Evolutionary conservation across 1,140 invertebrate genomes (phyloP).

Genomic region (Trichonephila clavipes): DNA sequence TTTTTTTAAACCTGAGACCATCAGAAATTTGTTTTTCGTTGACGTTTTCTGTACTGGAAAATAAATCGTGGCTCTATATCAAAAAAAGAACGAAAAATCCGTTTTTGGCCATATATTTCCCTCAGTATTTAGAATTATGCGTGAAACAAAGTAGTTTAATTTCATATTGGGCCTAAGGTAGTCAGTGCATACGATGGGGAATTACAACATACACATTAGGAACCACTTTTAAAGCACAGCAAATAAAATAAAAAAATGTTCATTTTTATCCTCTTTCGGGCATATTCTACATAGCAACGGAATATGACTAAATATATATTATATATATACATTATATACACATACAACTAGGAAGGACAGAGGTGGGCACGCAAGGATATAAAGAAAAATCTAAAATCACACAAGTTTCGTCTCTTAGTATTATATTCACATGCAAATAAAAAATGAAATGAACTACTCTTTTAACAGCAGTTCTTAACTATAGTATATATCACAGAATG

Average conservation of each 20-base stretch:
- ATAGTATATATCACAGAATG: background rate
- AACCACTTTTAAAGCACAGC: constrained; percentile 63
- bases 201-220: constrained; percentile 47
- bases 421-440: background rate
- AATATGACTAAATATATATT: constrained; percentile 37
- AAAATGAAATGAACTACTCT: too few relatives aligned
- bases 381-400: background rate
- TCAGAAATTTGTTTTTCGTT: background rate
- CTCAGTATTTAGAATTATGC: background rate
- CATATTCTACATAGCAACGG: constrained; percentile 26
- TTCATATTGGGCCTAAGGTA: background rate
- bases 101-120: background rate
- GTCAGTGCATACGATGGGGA: background rate
- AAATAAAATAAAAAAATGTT: constrained; percentile 14
- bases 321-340: constrained; percentile 69
- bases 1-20: background rate
- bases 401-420: background rate
- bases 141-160: background rate
- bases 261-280: background rate
- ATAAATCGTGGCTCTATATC: background rate
- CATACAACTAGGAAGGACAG: constrained; percentile 36
- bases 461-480: background rate
- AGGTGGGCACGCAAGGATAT: constrained; percentile 17
- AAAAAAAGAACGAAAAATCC: background rate
- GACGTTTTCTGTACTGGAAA: background rate